A percentile compares a stretch with the other conserved stretches of the same genome.
phyloP scores from a whole-genome alignment of 2,113 vertebrate genomes.

The Dromas ardeola region DNA sequence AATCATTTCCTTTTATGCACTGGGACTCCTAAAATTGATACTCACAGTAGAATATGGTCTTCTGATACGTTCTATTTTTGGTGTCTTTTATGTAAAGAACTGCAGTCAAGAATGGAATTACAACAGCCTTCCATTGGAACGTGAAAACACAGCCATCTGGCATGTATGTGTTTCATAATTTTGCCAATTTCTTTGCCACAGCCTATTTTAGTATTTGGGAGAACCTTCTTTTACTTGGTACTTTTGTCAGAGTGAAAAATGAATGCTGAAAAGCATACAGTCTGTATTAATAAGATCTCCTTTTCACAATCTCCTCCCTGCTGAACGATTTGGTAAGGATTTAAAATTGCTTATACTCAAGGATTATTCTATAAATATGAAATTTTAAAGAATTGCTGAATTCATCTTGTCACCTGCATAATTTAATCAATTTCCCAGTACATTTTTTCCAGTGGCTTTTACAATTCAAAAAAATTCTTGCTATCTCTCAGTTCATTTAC shows the following conservation, averaged over 20 bases:
- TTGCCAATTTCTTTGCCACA: constrained; percentile 22
- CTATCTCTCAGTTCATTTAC: neutral
- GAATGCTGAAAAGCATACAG: neutral
- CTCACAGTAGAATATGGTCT: neutral
- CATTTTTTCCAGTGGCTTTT: neutral
- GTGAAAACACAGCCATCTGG: constrained; percentile 28
- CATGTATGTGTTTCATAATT: neutral
- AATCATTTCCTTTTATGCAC: neutral
- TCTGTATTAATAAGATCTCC: neutral
- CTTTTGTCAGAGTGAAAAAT: constrained; percentile 24
- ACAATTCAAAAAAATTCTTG: neutral
- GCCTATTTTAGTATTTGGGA: constrained; percentile 19
- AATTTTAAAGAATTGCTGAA: neutral
- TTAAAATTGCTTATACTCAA: neutral
- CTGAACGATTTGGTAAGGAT: neutral
- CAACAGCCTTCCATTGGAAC: neutral
- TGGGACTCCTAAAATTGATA: neutral
- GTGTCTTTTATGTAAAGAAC: constrained; percentile 24
- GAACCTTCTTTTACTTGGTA: neutral
- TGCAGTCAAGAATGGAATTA: constrained; percentile 11
- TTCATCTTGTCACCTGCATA: neutral
- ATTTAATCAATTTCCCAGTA: neutral
- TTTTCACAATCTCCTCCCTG: neutral
- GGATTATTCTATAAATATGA: neutral
- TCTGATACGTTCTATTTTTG: neutral